phyloP scores from a whole-genome alignment of 2,888 invertebrate species.

The Drosophila mettleri region DNA sequence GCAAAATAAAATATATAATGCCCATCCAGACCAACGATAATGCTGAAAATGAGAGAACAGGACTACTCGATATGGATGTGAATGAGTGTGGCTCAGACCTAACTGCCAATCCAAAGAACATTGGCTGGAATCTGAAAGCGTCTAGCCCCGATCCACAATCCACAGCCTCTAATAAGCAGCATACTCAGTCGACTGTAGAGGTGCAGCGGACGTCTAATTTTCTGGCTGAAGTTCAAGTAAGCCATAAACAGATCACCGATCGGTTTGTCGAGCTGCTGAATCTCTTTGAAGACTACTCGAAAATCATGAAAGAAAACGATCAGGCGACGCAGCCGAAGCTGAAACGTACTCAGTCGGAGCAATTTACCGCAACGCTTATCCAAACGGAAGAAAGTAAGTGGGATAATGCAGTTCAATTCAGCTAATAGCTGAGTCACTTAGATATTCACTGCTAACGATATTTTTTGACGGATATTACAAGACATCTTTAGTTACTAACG shows the following conservation, averaged over 20 bases:
- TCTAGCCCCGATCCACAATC: not conserved
- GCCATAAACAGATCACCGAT: conserved; percentile 55
- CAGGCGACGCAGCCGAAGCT: conserved; percentile 30
- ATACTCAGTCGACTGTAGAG: not conserved
- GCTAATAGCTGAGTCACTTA: not conserved
- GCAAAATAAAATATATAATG: conserved; percentile 28
- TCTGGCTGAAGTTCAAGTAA: conserved; percentile 45
- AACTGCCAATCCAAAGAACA: conserved; percentile 4
- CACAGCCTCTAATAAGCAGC: too few relatives aligned
- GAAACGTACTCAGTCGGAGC: conserved; percentile 52
- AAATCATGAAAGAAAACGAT: conserved; percentile 34
- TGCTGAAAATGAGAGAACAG: not conserved
- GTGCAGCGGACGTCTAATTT: not conserved
- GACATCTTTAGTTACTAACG: too few relatives aligned
- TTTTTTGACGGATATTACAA: not conserved
- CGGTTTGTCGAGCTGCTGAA: conserved; percentile 58
- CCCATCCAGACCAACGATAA: conserved; percentile 10
- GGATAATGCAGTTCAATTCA: not conserved
- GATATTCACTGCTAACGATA: not conserved
- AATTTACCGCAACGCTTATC: conserved; percentile 12
- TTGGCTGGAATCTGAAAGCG: conserved; percentile 46
- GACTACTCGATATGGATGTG: conserved; percentile 1
- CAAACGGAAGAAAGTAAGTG: conserved; percentile 35
- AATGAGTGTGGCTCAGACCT: conserved; percentile 4
- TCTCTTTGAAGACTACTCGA: conserved; percentile 57